Percentiles rank a stretch among this genome's conserved stretches.
phyloP scores from a whole-genome alignment of 2,797 vertebrate species.

The Micrastur ruficollis region DNA sequence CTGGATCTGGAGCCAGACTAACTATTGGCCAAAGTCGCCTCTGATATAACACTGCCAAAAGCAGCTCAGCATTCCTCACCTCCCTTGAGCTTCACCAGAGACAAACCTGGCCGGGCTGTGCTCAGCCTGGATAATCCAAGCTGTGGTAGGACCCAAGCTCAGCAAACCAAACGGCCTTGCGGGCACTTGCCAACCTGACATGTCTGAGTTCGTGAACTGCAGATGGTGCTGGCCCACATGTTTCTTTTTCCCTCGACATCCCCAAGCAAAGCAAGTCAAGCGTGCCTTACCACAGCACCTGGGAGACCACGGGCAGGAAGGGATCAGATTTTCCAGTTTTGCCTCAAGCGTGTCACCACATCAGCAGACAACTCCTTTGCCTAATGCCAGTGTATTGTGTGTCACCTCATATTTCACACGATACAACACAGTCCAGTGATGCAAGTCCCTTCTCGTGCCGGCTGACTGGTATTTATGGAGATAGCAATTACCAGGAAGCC shows the following conservation, averaged over 20 bases:
- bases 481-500: constrained; percentile 18
- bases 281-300: neutral
- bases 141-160: neutral
- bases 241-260: neutral
- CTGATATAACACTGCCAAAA: constrained; percentile 2
- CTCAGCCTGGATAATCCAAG: neutral
- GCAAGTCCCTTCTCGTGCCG: neutral
- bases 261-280: neutral
- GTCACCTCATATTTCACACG: constrained; percentile 65
- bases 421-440: neutral
- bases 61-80: constrained; percentile 24
- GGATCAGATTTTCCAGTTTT: constrained; percentile 55
- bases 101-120: neutral
- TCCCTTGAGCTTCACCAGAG: neutral
- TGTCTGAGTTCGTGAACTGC: neutral
- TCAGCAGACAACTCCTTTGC: constrained; percentile 58
- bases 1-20: constrained; percentile 1
- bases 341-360: constrained; percentile 59
- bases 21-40: neutral
- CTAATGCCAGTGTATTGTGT: constrained; percentile 53
- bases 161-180: neutral
- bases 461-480: constrained; percentile 11
- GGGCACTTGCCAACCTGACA: neutral
- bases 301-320: neutral
- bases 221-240: neutral